Base-by-base conservation (phyloP, 2,113 vertebrate genomes). In the Vidua macroura region DNA sequence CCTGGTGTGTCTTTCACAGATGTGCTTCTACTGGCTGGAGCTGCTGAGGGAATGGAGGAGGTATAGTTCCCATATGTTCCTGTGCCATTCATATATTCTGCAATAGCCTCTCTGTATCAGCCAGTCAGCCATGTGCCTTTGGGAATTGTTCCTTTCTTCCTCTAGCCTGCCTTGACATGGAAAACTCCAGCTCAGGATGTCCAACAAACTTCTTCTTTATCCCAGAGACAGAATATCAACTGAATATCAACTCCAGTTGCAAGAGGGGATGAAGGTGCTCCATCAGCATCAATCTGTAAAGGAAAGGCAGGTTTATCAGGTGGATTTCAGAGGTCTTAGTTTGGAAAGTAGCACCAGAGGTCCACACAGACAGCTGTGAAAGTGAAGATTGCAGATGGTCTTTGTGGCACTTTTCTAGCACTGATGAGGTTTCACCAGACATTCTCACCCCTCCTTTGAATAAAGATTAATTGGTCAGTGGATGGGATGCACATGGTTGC, bases 1-100 rank as follows among this genome's bases (percentile, higher is more conserved):
- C 83, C 83, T 78, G 41, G 23, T 92, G 68, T 83, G 83, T 92
- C 90, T 94, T 88, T 86, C 85, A 70, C 52, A 81, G 58, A 69
- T 30, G 0, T 93, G 44, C 55, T 90, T 73, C 90, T 93, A 13
- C 67, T 63, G 79, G 24, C 79, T 70, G 56, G 44, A 77, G 64
- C 48, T 93, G 4, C 3, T 22, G 13, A 52, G 31, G 49, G 74
- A 43, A 17, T 63, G 70, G 52, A 78, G 59, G 49, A 83, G 56
- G 28, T 79, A 68, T 64, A 92, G 88, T 39, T 92, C 80, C 80
- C 73, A 80, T 75, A 82, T 59, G 60, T 88, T 91, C 44, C 69
- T 43, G 41, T 55, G 43, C 70, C 74, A 46, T 49, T 19, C 73
- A 13, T 56, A 11, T 77, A 49, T 63, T 41, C 51, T 60, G 49